These are phyloP conservation scores for Heterodera schachtii DNA, from an alignment of 1,140 invertebrate species.

Conservation along the genomic window DNA sequence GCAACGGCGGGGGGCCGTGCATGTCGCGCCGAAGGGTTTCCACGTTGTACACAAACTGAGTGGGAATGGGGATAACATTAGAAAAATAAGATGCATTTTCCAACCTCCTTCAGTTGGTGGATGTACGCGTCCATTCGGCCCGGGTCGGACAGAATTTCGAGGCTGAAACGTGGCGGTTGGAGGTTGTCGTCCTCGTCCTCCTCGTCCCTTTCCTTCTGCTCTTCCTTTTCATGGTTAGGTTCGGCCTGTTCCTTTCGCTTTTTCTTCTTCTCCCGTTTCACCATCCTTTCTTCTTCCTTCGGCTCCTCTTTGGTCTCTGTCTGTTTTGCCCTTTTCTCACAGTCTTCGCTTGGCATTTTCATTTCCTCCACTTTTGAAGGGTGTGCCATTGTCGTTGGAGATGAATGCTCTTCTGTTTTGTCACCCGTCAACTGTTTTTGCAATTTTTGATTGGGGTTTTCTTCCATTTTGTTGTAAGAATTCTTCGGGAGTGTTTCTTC, in stretches of 20 bases:
- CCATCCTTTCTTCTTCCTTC: not conserved
- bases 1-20: conserved; percentile 16
- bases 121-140: conserved; percentile 17
- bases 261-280: not conserved
- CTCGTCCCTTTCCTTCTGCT: conserved; percentile 13
- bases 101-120: conserved; percentile 32
- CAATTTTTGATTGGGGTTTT: not conserved
- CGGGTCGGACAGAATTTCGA: conserved; percentile 16
- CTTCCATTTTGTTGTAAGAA: not conserved
- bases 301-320: not conserved
- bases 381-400: not conserved
- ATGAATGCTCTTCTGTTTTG: not conserved
- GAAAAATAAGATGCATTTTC: not conserved
- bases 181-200: conserved; percentile 10
- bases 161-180: conserved; percentile 19
- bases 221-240: not conserved
- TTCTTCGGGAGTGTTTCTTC: not conserved
- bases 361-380: not conserved
- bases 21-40: conserved; percentile 23
- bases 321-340: not conserved
- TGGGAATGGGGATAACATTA: not conserved
- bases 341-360: not conserved
- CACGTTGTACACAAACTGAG: conserved; percentile 22
- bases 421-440: not conserved
- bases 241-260: not conserved